phyloP scores from a whole-genome alignment of 2,113 vertebrate genomes.

The Notothenia coriiceps region DNA sequence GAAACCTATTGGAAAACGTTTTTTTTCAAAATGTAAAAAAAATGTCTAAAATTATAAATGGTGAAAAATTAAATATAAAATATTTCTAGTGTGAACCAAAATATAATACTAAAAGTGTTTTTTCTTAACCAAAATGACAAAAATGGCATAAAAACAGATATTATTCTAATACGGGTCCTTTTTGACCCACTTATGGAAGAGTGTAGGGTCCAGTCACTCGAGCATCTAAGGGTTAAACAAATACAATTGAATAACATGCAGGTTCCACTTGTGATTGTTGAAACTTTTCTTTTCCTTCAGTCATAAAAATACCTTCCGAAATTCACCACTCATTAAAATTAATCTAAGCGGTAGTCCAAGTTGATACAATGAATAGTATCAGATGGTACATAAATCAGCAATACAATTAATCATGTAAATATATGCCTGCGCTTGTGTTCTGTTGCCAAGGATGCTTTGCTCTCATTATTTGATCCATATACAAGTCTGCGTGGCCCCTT shows the following conservation, averaged over 20 bases:
- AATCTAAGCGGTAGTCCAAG: not conserved
- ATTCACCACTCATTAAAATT: not conserved
- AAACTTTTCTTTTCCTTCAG: not conserved
- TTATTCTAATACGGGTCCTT: no score
- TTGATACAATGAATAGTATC: not conserved
- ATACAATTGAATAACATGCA: not conserved
- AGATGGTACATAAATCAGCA: conserved; percentile 8
- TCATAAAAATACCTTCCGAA: not conserved
- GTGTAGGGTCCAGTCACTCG: no score
- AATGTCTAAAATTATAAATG: no score
- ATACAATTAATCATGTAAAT: conserved; percentile 20
- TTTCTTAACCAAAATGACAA: no score
- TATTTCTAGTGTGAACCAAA: no score
- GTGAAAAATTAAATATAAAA: no score
- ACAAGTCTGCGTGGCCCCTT: conserved; percentile 54
- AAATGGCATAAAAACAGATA: no score
- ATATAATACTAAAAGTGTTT: no score
- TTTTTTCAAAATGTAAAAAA: no score
- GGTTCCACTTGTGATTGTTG: not conserved
- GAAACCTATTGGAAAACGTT: no score
- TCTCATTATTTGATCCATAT: conserved; percentile 59
- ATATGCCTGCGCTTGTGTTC: not conserved
- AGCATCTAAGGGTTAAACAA: no score
- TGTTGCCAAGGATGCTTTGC: conserved; percentile 31
- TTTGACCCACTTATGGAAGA: no score